phyloP scores from a whole-genome alignment of 2,113 vertebrate species.

The Aviceda subcristata region DNA sequence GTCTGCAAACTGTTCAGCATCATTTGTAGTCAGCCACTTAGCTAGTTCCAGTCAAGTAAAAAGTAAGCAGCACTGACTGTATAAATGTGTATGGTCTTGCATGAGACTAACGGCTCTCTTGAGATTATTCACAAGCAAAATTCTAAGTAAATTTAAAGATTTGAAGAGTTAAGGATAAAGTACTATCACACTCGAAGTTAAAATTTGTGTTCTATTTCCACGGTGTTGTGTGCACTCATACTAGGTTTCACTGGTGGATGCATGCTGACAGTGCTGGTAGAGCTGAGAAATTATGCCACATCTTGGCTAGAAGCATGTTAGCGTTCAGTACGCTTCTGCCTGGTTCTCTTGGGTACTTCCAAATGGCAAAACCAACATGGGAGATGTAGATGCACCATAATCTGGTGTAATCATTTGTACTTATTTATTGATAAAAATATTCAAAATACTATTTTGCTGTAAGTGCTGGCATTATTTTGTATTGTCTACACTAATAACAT shows the following conservation, averaged over 20 bases:
- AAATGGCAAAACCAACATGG: neutral
- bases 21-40: neutral
- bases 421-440: neutral
- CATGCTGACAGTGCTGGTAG: neutral
- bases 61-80: neutral
- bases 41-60: neutral
- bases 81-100: neutral
- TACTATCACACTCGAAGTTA: neutral
- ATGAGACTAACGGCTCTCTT: neutral
- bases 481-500: neutral
- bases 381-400: neutral
- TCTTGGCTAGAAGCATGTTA: neutral
- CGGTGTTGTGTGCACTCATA: rapidly evolving
- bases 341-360: neutral
- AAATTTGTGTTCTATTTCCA: neutral
- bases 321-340: neutral
- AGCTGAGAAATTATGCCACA: neutral
- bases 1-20: neutral
- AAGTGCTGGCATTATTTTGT: neutral
- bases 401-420: neutral
- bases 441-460: neutral
- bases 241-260: neutral
- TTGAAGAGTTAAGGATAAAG: neutral
- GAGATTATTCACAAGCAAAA: neutral
- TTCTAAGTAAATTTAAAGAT: neutral